Evolutionary conservation across 2,888 invertebrate species (phyloP).

Genomic region (Pocota personata): DNA sequence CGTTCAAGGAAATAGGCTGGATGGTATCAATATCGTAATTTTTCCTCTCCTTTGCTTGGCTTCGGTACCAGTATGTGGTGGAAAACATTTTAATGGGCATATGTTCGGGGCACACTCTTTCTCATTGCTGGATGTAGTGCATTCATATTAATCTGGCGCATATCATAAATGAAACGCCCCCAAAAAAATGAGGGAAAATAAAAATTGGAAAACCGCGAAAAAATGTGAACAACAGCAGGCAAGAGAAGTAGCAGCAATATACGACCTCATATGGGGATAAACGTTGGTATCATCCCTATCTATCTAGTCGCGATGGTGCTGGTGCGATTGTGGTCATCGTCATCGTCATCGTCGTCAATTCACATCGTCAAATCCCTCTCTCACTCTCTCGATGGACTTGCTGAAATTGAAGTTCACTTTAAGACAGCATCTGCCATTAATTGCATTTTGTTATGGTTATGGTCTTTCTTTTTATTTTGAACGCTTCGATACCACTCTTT

Average conservation of each 20-base stretch:
- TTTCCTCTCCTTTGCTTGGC: not conserved
- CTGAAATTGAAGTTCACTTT: slow-evolving; percentile 63
- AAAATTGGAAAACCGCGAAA: slow-evolving; percentile 23
- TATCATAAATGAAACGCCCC: slow-evolving; percentile 77
- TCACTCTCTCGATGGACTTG: slow-evolving; percentile 18
- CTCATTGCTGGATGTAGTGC: slow-evolving; percentile 50
- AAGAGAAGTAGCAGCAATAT: slow-evolving; percentile 11
- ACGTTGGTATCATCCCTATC: slow-evolving; percentile 65
- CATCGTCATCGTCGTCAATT: slow-evolving; percentile 28
- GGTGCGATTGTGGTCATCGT: slow-evolving; percentile 51
- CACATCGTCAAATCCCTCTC: slow-evolving; percentile 9
- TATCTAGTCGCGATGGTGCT: slow-evolving; percentile 69
- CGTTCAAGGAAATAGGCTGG: slow-evolving; percentile 74
- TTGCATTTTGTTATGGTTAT: slow-evolving; percentile 65
- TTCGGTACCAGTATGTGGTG: slow-evolving; percentile 9
- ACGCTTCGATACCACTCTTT: not conserved
- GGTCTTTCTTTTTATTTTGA: slow-evolving; percentile 9
- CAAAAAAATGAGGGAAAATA: slow-evolving; percentile 28
- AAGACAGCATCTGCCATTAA: slow-evolving; percentile 73
- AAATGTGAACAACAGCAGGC: slow-evolving; percentile 34
- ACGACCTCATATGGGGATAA: slow-evolving; percentile 48
- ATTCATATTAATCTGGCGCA: slow-evolving; percentile 78
- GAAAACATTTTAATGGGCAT: slow-evolving; percentile 51
- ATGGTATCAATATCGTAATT: slow-evolving; percentile 70
- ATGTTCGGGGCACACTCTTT: slow-evolving; percentile 50